Base-by-base conservation (phyloP, 2,797 vertebrate species). In the Betta splendens region DNA sequence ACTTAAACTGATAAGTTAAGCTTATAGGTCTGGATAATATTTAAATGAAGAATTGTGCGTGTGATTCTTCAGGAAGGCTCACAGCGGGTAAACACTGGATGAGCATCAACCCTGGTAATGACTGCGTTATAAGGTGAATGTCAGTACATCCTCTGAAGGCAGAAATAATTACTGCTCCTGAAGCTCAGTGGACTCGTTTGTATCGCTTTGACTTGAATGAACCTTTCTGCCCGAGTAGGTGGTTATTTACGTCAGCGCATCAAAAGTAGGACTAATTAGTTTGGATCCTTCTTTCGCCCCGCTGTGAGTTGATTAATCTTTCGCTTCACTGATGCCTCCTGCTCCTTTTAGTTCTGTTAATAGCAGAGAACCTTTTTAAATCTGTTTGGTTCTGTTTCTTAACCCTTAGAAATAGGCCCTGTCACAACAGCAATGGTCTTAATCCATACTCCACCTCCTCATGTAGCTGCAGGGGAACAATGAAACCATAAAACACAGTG, bases 211-310 rank as follows among this genome's bases (percentile, higher is more conserved):
- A 43, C 46, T 54, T 21, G 53, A 38, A 15, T 25, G 10, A 49
- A 18, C 21, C n/a, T 69, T 63, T 55, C 21, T 61, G 46, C 32
- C 62, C 43, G 10, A 59, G 33, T 22, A 37, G 39, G 13, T 39
- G 31, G 63, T 17, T 47, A 9, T 45, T 51, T 13, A 5, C 42
- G 32, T 46, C 9, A 43, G 9, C 11, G 9, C 42, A 47, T 38
- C 22, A 60, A 54, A 64, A 46, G 31, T 43, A 32, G n/a, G 11
- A 15, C 8, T 0, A 2, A 12, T 17, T 12, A 9, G 16, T 15
- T 13, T 10, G 12, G 15, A 40, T 40, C 15, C 23, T 23, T 28
- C 18, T 1, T 33, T 40, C 1, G 9, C 17, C n/a, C 5, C 1
- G 2, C 25, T 25, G 25, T 25, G 8, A 36, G 47, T 17, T 31